A percentile compares a stretch with the other conserved stretches of the same genome.
Evolutionary conservation across 2,113 vertebrate species (phyloP).

Genomic region (Labeo catla): DNA sequence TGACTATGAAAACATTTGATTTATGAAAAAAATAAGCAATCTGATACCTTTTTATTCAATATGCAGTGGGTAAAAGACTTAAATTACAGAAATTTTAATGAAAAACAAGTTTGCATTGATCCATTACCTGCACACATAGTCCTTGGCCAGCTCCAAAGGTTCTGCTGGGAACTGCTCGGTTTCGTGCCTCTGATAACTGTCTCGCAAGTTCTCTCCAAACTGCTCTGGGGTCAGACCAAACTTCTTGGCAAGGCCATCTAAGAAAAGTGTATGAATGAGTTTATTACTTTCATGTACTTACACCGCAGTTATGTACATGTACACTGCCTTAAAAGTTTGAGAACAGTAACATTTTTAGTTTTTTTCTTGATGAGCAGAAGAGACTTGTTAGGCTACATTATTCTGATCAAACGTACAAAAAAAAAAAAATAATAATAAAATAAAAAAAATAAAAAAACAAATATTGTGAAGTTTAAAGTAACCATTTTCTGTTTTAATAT

Average conservation of each 20-base stretch:
- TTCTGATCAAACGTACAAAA: too few relatives aligned
- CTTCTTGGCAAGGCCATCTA: constrained; percentile 97
- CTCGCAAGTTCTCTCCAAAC: constrained; percentile 96
- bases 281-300: not conserved
- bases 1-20: constrained; percentile 76
- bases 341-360: too few relatives aligned
- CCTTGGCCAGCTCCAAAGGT: constrained; percentile 94
- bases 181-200: constrained; percentile 98
- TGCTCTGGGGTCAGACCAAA: constrained; percentile 98
- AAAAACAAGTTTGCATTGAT: not conserved
- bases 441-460: too few relatives aligned
- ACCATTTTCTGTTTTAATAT: too few relatives aligned
- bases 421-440: too few relatives aligned
- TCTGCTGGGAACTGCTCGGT: constrained; percentile 98
- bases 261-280: not conserved
- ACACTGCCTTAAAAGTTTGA: too few relatives aligned
- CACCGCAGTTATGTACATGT: not conserved
- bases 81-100: too few relatives aligned
- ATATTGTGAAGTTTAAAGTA: too few relatives aligned
- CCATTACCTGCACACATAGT: constrained; percentile 90
- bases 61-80: not conserved
- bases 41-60: not conserved
- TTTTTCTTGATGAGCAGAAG: too few relatives aligned
- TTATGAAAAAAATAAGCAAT: not conserved
- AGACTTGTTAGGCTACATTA: too few relatives aligned